Evolutionary conservation across 2,113 vertebrate genomes (phyloP).

Genomic region (Cebidichthys violaceus): DNA sequence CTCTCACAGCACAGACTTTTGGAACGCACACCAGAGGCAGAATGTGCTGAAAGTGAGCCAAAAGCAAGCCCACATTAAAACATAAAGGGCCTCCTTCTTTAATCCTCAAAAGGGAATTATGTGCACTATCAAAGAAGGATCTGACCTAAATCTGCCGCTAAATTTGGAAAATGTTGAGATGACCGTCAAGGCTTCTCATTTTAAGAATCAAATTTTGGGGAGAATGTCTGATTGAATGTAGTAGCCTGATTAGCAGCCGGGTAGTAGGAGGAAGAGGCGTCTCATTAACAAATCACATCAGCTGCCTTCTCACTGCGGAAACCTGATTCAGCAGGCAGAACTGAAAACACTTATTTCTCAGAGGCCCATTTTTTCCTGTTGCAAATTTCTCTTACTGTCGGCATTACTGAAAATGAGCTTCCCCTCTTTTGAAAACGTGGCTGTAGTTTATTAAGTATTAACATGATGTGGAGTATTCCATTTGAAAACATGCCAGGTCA

Average conservation of each 20-base stretch:
- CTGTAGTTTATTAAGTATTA: conserved; percentile 9
- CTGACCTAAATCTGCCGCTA: conserved; percentile 19
- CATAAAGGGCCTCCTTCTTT: conserved; percentile 13
- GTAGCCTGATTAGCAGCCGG: conserved; percentile 31
- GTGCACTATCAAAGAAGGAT: conserved; percentile 26
- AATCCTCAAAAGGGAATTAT: conserved; percentile 28
- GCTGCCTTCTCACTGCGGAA: conserved; percentile 10
- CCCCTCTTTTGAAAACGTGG: neutral
- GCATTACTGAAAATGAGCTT: conserved; percentile 1
- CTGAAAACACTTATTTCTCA: conserved; percentile 20
- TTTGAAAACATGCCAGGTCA: conserved; percentile 9
- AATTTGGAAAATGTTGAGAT: conserved; percentile 22
- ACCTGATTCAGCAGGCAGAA: conserved; percentile 6
- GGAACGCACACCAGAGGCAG: neutral
- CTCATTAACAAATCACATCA: conserved; percentile 44
- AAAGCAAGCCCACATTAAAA: conserved; percentile 18
- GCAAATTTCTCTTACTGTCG: neutral
- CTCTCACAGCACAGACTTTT: neutral
- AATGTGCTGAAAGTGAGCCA: conserved; percentile 16
- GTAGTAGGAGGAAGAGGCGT: neutral
- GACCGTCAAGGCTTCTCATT: conserved; percentile 33
- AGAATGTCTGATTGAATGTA: conserved; percentile 20
- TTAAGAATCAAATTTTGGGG: conserved; percentile 8
- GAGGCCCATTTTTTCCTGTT: neutral
- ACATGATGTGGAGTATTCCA: neutral